Base-by-base conservation (phyloP, 2,888 invertebrate species). In the Allophyes oxyacanthae region DNA sequence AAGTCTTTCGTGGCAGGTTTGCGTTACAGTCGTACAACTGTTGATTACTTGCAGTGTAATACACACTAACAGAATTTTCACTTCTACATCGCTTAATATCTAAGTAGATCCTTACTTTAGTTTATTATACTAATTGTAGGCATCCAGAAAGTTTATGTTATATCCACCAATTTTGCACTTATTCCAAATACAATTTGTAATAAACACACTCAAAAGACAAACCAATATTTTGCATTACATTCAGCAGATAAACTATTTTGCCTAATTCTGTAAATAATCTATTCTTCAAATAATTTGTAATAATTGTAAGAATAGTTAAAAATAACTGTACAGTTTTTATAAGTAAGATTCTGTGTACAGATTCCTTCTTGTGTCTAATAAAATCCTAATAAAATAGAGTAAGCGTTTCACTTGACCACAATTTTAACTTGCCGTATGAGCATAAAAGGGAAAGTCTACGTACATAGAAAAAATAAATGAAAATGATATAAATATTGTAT, bases 401-500 rank as follows among this genome's bases (percentile, higher is more conserved):
- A 43, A 43, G 55, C 56, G 70, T 75, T 75, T 73, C 10, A 70
- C 72, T 74, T 41, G 40, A 56, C 45, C 14, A 6, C 41, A 34
- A 36, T 20, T 26, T 26, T 30, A 41, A 28, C 20, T 34, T n/a
- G n/a, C n/a, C n/a, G n/a, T n/a, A n/a, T n/a, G n/a, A 13, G 20
- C 4, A 3, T 20, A 20, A 4, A 3, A 20, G 51, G 60, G 45
- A 40, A 36, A 40, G 20, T 42, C 28, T n/a, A 45, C 25, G 6
- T 51, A 25, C 15, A 38, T 32, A 42, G 41, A 75, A 79, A 75
- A 74, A 73, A 82, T 74, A 78, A 74, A 77, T 73, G 43, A 55
- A 58, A 74, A 69, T 87, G 84, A 85, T 89, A 88, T 87, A 89
- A 88, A 89, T 89, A 88, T 85, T 83, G 78, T 86, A 87, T 86